These are phyloP conservation scores for Ctena decussata DNA, from an alignment of 2,888 invertebrate species.

Conservation along the genomic window DNA sequence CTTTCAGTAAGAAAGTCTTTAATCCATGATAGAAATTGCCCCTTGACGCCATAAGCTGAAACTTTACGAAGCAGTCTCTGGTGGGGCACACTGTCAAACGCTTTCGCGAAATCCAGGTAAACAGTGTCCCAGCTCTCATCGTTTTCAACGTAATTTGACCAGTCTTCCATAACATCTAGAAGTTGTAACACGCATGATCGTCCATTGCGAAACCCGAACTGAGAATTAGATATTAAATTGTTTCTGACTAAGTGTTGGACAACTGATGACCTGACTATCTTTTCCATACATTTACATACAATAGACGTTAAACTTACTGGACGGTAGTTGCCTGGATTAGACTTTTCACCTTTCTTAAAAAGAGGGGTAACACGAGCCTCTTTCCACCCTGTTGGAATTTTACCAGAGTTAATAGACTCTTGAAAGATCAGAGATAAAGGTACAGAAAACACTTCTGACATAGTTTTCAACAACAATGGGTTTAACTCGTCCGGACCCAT, in stretches of 20 bases:
- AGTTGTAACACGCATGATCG: no score
- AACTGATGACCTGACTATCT: neutral
- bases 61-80: no score
- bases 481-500: no score
- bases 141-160: no score
- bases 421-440: neutral
- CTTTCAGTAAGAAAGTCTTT: no score
- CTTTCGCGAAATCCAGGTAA: no score
- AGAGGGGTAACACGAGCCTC: neutral
- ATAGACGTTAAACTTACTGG: conserved; percentile 3
- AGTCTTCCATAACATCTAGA: no score
- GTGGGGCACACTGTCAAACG: no score
- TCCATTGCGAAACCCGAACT: neutral
- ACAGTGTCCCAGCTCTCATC: no score
- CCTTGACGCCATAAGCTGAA: no score
- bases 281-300: conserved; percentile 9
- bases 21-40: no score
- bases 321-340: conserved; percentile 3
- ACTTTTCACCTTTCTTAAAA: neutral
- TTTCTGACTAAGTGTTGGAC: neutral
- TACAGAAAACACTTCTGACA: neutral
- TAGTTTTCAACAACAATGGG: neutral
- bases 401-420: neutral
- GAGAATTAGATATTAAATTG: neutral
- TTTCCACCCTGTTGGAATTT: conserved; percentile 4